Evolutionary conservation across 2,888 invertebrate genomes (phyloP), one percentile per base, ranked within the genome.

Genomic region (Amblyjoppa proteus): DNA sequence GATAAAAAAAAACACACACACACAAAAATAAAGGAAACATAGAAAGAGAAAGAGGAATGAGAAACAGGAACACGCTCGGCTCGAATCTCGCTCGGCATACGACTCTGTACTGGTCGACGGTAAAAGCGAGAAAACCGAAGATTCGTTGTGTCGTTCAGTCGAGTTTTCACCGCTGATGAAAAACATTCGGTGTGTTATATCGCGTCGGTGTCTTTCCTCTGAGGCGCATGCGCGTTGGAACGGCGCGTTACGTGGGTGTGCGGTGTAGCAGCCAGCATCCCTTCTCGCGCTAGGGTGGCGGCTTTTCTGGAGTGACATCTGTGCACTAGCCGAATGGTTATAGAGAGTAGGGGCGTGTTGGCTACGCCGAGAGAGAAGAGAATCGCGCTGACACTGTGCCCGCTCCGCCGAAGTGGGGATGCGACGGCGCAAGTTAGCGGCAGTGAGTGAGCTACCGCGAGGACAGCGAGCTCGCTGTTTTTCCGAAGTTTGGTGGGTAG

Each of bases 341-440:
- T 20, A 20, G 20, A 20, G 53, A 69, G 77, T 56, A 77, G 82
- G 82, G 82, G 82, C 82, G 82, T 82, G 71, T 77, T 68, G 82
- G 34, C 31, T 64, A 64, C 64, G 64, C 64, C 64, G 64, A 64
- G 64, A 20, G 20, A 20, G 20, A 20, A 20, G 20, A 64, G 34
- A 34, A 34, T 64, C 16, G 53, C 31, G n/a, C 31, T 64, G 31
- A n/a, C 31, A 34, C 64, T 34, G 31, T 34, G 64, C 31, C 20
- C 20, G 64, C 64, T 31, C 5, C 7, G 64, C n/a, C 31, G 31
- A 31, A 34, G 64, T 16, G 64, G 64, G 64, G n/a, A 11, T 16
- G 64, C 64, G 64, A 64, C 64, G 64, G 64, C 31, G 64, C 64
- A n/a, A 64, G 31, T 64, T 34, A 31, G 64, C 31, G 31, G 31